Conservation (phyloP, 2,113 vertebrate species). For the Xyliphius kryptos region DNA sequence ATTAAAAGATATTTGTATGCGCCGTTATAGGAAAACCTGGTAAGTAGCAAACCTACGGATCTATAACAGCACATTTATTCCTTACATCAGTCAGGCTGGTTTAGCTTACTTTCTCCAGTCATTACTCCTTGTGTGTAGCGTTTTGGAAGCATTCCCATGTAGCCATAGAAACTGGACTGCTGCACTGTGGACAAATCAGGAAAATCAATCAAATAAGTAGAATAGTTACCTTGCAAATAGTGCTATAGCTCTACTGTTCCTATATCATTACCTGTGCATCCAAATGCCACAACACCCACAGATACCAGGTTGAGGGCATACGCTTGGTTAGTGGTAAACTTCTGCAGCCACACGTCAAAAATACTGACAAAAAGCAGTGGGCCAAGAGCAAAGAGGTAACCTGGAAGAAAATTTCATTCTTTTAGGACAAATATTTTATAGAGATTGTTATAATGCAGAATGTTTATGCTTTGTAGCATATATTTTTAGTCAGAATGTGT, state of each 20-base stretch:
- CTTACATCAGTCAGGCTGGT: not conserved
- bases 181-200: constrained; percentile 80
- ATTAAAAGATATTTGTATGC: too few relatives aligned
- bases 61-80: too few relatives aligned
- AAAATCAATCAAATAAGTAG: not conserved
- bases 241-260: too few relatives aligned
- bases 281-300: constrained; percentile 90
- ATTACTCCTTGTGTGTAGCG: constrained; percentile 97
- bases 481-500: too few relatives aligned
- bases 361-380: constrained; percentile 89
- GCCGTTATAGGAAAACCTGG: too few relatives aligned
- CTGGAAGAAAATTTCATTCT: too few relatives aligned
- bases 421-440: too few relatives aligned
- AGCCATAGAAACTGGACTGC: constrained; percentile 99
- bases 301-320: constrained; percentile 86
- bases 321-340: constrained; percentile 79
- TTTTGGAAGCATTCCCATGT: constrained; percentile 97
- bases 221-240: constrained; percentile 1
- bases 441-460: too few relatives aligned
- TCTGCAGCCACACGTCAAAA: constrained; percentile 89
- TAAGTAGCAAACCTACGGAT: too few relatives aligned
- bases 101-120: constrained; percentile 94
- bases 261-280: constrained; percentile 88
- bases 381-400: constrained; percentile 86
- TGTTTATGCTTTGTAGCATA: too few relatives aligned